These are phyloP conservation scores for Eurystomus glaucurus DNA, from an alignment of 2,797 vertebrate genomes.

Conservation along the genomic window DNA sequence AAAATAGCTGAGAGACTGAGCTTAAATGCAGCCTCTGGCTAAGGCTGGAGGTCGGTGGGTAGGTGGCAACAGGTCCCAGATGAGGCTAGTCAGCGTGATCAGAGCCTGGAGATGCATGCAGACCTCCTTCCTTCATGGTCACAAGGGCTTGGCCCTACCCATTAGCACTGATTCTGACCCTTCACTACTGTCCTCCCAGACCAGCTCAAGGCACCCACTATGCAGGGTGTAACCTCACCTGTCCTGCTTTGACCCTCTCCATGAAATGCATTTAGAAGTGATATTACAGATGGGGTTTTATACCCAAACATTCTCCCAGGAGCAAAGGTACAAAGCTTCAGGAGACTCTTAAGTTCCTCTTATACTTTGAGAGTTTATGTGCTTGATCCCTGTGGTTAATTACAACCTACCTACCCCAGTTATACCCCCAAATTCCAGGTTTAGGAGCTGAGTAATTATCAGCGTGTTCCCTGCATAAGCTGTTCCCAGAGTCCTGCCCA, in stretches of 20 bases:
- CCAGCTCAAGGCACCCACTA: rapidly evolving
- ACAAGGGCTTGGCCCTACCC: rapidly evolving
- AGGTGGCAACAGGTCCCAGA: neutral
- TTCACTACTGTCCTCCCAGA: neutral
- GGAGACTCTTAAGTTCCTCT: neutral
- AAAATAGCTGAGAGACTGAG: rapidly evolving
- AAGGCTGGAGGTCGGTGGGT: neutral
- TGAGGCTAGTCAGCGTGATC: neutral
- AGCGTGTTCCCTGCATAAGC: neutral
- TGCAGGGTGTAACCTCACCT: neutral
- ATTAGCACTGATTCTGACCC: rapidly evolving
- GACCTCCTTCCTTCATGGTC: neutral
- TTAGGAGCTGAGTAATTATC: neutral
- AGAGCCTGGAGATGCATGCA: neutral
- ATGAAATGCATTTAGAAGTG: neutral
- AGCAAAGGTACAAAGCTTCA: neutral
- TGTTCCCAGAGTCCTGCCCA: rapidly evolving
- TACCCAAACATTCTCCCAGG: neutral
- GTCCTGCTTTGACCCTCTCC: rapidly evolving
- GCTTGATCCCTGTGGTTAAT: rapidly evolving
- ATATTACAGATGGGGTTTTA: neutral
- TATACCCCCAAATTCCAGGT: neutral
- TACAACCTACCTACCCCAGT: neutral
- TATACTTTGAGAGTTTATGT: neutral
- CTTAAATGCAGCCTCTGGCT: neutral